These are phyloP conservation scores for Podarcis siculus DNA, from an alignment of 2,797 vertebrate species.

Conservation along the genomic window DNA sequence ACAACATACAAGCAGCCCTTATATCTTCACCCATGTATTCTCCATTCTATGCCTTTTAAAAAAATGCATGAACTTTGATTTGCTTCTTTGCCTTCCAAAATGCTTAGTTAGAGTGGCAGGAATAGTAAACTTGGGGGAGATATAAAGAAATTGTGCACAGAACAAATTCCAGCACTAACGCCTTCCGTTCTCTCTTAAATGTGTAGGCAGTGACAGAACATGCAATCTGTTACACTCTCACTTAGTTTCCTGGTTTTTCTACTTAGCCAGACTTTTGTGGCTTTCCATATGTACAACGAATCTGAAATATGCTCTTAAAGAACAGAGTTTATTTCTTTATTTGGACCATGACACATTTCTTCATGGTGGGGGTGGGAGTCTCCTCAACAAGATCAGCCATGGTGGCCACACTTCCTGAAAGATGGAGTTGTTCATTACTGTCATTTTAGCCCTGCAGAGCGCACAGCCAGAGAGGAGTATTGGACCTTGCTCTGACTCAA, in stretches of 20 bases:
- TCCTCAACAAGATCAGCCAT: background rate
- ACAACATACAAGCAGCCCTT: background rate
- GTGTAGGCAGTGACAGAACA: background rate
- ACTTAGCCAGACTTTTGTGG: background rate
- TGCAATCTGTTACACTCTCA: background rate
- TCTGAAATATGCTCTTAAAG: background rate
- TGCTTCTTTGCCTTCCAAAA: no score
- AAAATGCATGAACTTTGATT: background rate
- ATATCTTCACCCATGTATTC: background rate
- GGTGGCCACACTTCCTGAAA: background rate
- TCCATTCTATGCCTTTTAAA: background rate
- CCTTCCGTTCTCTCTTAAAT: background rate
- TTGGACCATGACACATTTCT: background rate
- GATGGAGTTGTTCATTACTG: no score
- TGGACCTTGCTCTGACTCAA: background rate
- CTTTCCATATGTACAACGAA: background rate
- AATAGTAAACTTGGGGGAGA: background rate
- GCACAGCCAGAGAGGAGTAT: background rate
- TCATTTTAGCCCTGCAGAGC: background rate
- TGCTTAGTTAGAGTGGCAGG: background rate
- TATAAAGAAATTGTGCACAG: no score
- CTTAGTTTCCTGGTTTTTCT: background rate
- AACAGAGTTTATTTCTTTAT: background rate
- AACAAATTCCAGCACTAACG: background rate
- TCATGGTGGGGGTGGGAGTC: background rate